Conservation (phyloP, 2,797 vertebrate species). For the Vultur gryphus region DNA sequence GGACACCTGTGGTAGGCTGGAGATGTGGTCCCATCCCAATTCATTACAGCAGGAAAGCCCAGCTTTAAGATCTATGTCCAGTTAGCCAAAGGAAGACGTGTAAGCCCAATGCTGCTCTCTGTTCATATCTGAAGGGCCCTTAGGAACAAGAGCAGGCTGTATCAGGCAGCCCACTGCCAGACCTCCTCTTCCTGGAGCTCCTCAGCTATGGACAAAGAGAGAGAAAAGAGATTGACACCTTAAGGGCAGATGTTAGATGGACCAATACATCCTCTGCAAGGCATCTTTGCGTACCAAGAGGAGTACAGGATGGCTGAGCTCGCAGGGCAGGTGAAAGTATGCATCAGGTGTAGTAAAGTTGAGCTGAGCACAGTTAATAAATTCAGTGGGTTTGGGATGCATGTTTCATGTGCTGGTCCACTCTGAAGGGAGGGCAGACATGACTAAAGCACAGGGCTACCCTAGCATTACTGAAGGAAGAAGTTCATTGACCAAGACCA, state of each 20-base stretch:
- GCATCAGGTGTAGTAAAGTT: neutral
- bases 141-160: neutral
- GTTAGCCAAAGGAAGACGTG: neutral
- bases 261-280: neutral
- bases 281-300: neutral
- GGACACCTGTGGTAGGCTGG: neutral
- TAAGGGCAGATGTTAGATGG: neutral
- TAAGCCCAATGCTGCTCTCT: neutral
- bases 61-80: neutral
- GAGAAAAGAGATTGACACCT: neutral
- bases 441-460: neutral
- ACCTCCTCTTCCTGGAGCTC: neutral
- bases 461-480: neutral
- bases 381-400: rapidly evolving
- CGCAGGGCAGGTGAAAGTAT: neutral
- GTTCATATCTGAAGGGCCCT: neutral
- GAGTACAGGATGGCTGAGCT: neutral
- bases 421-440: neutral
- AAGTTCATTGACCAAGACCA: neutral
- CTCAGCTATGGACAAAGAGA: neutral
- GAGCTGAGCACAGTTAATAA: neutral
- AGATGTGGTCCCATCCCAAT: neutral
- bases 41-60: neutral
- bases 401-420: neutral
- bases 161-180: neutral